phyloP scores from a whole-genome alignment of 2,888 invertebrate genomes.

The Sinelater perroti region DNA sequence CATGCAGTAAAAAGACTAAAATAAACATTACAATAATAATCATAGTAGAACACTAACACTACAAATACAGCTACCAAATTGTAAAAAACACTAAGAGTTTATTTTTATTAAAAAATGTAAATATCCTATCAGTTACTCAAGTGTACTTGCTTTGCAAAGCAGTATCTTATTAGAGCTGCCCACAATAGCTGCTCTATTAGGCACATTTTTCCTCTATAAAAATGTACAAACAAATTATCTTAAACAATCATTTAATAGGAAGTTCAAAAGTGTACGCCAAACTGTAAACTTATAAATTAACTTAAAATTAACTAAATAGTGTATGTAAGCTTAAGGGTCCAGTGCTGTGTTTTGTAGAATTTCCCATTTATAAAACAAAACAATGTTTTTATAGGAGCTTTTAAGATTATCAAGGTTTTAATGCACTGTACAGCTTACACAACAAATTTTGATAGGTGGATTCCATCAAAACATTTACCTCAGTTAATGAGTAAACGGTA shows the following conservation, averaged over 20 bases:
- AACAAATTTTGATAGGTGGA: neutral
- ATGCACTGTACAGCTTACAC: neutral
- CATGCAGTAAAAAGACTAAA: slow-evolving; percentile 33
- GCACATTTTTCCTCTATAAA: slow-evolving; percentile 33
- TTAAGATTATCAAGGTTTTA: neutral
- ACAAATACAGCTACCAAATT: slow-evolving; percentile 27
- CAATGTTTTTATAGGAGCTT: neutral
- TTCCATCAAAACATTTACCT: too few species aligned
- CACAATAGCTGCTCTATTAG: slow-evolving; percentile 32
- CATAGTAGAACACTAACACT: slow-evolving; percentile 2
- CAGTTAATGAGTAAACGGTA: too few species aligned
- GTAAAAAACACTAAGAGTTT: slow-evolving; percentile 21
- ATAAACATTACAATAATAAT: slow-evolving; percentile 17
- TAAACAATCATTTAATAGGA: too few species aligned
- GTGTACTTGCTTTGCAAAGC: slow-evolving; percentile 15
- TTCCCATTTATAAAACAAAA: too few species aligned
- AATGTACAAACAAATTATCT: slow-evolving; percentile 31
- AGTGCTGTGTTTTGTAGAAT: too few species aligned
- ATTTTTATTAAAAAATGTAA: slow-evolving; percentile 20
- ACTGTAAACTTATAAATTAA: too few species aligned
- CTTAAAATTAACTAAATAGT: too few species aligned
- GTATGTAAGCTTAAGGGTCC: too few species aligned
- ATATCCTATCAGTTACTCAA: slow-evolving; percentile 23
- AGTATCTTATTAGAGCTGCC: slow-evolving; percentile 33
- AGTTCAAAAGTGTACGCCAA: too few species aligned